Percentiles rank a stretch among this genome's conserved stretches.
Evolutionary conservation across 2,797 vertebrate species (phyloP).

Genomic region (Lithobates pipiens): DNA sequence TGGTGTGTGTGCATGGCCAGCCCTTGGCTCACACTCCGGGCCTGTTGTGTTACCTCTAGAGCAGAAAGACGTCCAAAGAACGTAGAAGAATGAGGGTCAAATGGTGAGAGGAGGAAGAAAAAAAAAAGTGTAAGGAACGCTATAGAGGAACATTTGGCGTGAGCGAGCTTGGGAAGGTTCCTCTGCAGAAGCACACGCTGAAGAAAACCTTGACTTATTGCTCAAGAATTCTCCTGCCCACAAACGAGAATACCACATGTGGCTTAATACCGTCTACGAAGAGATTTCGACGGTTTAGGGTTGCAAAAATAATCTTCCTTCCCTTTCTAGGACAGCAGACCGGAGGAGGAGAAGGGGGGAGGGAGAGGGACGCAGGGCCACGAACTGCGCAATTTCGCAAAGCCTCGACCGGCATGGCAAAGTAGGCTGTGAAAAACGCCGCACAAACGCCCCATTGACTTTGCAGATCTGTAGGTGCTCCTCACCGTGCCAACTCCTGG

Average conservation of each 20-base stretch:
- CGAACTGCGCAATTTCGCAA: not conserved
- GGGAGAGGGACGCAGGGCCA: not conserved
- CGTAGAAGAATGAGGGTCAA: conserved; percentile 46
- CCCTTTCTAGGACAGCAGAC: conserved; percentile 6
- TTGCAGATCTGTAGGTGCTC: not conserved
- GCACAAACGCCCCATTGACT: conserved; percentile 38
- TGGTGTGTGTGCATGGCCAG: conserved; percentile 9
- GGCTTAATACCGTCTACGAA: not conserved
- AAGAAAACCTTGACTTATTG: conserved; percentile 29
- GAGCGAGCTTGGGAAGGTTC: not conserved
- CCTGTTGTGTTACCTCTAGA: conserved; percentile 25
- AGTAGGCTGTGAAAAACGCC: not conserved
- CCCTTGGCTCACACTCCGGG: conserved; percentile 24
- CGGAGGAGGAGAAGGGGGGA: not conserved
- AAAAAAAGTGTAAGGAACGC: conserved; percentile 13
- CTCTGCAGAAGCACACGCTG: not conserved
- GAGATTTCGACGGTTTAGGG: conserved; percentile 22
- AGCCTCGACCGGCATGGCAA: not conserved
- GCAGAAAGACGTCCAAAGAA: not conserved
- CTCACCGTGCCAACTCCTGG: conserved; percentile 36
- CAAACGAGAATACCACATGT: conserved; percentile 58
- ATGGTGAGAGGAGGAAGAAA: conserved; percentile 19
- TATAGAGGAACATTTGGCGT: conserved; percentile 20
- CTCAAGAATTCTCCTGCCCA: conserved; percentile 42
- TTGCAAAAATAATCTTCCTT: conserved; percentile 24